Conservation (phyloP, 2,888 invertebrate genomes). For the Oscheius sp. region DNA sequence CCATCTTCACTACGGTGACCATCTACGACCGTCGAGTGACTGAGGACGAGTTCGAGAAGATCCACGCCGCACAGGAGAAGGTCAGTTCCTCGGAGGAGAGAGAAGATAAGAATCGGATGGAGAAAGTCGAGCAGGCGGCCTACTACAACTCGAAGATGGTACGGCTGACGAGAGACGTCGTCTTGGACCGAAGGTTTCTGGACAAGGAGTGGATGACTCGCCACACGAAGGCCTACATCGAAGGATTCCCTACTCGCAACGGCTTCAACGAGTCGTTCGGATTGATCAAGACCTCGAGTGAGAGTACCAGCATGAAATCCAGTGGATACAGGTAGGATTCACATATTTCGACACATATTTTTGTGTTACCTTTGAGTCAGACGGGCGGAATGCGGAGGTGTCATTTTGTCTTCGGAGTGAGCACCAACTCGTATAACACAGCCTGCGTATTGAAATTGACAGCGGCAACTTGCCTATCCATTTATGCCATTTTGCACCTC, state of each 20-base stretch:
- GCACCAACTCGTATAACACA: too few relatives aligned
- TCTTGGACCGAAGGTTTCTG: background rate
- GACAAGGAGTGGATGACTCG: background rate
- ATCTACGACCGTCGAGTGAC: background rate
- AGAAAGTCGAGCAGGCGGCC: background rate
- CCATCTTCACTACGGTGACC: conserved; percentile 1
- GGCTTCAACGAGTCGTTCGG: background rate
- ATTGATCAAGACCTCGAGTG: background rate
- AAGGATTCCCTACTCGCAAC: background rate
- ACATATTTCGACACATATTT: too few relatives aligned
- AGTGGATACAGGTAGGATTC: background rate
- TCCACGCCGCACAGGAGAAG: background rate
- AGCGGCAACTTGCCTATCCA: too few relatives aligned
- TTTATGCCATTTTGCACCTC: too few relatives aligned
- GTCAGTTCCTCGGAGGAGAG: background rate
- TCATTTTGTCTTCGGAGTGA: too few relatives aligned
- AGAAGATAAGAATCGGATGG: conserved; percentile 1
- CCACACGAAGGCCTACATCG: background rate
- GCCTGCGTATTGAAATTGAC: too few relatives aligned
- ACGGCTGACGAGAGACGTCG: conserved; percentile 12
- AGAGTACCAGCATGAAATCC: background rate
- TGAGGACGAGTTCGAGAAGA: background rate
- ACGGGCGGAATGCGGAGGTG: too few relatives aligned
- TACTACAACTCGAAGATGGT: conserved; percentile 8
- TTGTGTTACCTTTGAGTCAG: too few relatives aligned